A percentile compares a stretch with the other conserved stretches of the same genome.
phyloP scores from a whole-genome alignment of 1,140 invertebrate genomes.

The Pseudomyrmex flavicornis region DNA sequence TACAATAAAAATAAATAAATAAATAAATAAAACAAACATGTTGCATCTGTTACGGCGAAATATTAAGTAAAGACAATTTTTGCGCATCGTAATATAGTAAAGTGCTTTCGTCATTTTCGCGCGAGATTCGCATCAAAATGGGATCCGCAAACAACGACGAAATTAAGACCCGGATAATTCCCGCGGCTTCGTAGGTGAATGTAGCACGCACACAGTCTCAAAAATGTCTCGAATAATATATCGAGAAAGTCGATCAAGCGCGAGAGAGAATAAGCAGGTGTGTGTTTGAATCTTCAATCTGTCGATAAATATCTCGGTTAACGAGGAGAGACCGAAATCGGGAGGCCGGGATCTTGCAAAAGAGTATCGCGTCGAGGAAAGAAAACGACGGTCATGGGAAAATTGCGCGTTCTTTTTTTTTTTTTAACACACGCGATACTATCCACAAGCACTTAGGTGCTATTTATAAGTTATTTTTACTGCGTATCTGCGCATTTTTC shows the following conservation, averaged over 20 bases:
- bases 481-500: no score
- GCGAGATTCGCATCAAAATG: no score
- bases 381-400: constrained; percentile 37
- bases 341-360: not conserved
- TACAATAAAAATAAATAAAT: no score
- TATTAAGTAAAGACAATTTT: no score
- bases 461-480: no score
- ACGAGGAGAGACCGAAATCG: not conserved
- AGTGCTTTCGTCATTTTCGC: not conserved
- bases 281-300: not conserved
- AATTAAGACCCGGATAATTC: constrained; percentile 4
- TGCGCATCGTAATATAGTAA: no score
- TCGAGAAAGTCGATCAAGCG: constrained; percentile 19
- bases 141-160: not conserved
- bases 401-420: constrained; percentile 15
- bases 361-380: constrained; percentile 30
- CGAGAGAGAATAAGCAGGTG: constrained; percentile 7
- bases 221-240: not conserved
- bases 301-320: constrained; percentile 31
- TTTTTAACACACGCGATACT: no score
- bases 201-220: not conserved
- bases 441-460: no score
- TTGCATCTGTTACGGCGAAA: no score
- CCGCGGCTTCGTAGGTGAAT: not conserved
- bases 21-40: no score